These are phyloP conservation scores for Acanthurus lineatus DNA, from an alignment of 2,797 vertebrate species.

Conservation along the genomic window DNA sequence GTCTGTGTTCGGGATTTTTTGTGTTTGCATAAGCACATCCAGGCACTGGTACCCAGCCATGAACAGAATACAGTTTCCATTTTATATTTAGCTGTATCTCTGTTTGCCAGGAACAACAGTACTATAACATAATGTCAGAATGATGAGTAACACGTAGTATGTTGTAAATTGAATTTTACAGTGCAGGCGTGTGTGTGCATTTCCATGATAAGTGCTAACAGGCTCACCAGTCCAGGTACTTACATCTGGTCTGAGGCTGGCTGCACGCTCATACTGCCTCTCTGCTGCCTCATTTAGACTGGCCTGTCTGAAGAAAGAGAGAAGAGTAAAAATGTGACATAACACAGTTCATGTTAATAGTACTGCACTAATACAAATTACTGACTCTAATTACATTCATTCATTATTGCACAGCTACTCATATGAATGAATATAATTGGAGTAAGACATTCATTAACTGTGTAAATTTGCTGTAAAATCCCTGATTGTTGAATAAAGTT, in stretches of 20 bases:
- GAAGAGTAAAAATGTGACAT: conserved; percentile 14
- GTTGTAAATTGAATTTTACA: conserved; percentile 56
- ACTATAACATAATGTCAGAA: conserved; percentile 38
- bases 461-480: background rate
- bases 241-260: conserved; percentile 93
- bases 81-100: conserved; percentile 18
- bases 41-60: background rate
- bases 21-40: conserved; percentile 36
- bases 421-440: background rate
- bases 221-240: conserved; percentile 80
- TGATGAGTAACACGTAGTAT: conserved; percentile 37
- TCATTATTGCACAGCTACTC: conserved; percentile 1
- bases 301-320: conserved; percentile 88
- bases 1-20: conserved; percentile 16
- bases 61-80: conserved; percentile 45
- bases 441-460: background rate
- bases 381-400: conserved; percentile 10
- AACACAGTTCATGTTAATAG: conserved; percentile 17
- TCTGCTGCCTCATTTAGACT: conserved; percentile 96
- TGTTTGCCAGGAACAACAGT: conserved; percentile 60
- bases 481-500: background rate
- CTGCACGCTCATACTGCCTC: conserved; percentile 92
- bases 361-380: background rate
- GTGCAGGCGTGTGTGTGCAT: conserved; percentile 30
- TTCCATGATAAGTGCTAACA: conserved; percentile 52